phyloP scores from a whole-genome alignment of 2,113 vertebrate species.

The Sorex araneus region DNA sequence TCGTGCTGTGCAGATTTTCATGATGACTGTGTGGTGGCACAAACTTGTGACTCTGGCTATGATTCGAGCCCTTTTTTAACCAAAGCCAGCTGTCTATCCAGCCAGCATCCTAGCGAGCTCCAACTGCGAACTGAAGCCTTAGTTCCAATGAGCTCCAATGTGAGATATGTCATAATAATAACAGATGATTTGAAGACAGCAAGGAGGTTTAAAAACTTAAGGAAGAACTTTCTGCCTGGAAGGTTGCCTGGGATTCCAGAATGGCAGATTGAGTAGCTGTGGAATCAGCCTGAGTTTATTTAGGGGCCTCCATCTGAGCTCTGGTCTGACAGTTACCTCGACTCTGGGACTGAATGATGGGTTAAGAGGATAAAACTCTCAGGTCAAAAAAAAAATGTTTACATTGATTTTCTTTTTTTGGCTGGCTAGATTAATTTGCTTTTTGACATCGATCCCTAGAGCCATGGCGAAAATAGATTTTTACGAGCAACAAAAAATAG shows the following conservation, averaged over 20 bases:
- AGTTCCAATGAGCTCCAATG: neutral
- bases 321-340: neutral
- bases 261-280: neutral
- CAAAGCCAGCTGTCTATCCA: neutral
- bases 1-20: too few relatives aligned
- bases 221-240: neutral
- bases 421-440: constrained; percentile 14
- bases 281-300: neutral
- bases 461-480: neutral
- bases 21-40: neutral
- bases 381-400: neutral
- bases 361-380: neutral
- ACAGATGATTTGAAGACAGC: constrained; percentile 14
- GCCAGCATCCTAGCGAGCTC: neutral
- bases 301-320: neutral
- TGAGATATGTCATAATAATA: neutral
- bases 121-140: neutral
- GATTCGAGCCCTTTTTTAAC: neutral
- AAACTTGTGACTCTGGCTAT: neutral
- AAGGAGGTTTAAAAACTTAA: constrained; percentile 18
- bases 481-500: constrained; percentile 48
- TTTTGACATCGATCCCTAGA: constrained; percentile 5
- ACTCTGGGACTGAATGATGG: neutral
- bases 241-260: constrained; percentile 14
- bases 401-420: constrained; percentile 24